Percentiles rank a stretch among this genome's conserved stretches.
Evolutionary conservation across 2,113 vertebrate genomes (phyloP).

Genomic region (Phalacrocorax aristotelis): DNA sequence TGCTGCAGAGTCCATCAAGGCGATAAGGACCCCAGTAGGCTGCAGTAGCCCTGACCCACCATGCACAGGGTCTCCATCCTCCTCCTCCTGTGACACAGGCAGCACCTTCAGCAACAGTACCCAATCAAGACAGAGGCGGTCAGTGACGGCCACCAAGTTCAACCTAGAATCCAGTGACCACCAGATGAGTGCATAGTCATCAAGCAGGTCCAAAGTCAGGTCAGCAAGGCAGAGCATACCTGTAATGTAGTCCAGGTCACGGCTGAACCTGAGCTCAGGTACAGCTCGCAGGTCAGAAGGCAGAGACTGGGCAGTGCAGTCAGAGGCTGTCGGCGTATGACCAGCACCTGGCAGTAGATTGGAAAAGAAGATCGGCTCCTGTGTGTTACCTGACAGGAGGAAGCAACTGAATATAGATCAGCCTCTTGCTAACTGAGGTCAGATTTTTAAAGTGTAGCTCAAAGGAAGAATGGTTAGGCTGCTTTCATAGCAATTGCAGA

Average conservation of each 20-base stretch:
- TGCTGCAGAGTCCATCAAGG: neutral
- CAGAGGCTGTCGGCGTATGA: neutral
- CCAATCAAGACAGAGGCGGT: neutral
- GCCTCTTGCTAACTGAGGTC: neutral
- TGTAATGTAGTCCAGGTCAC: neutral
- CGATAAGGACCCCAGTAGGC: rapidly evolving
- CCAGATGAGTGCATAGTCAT: neutral
- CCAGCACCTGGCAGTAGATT: no score
- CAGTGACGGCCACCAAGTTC: neutral
- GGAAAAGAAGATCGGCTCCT: neutral
- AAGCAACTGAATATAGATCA: neutral
- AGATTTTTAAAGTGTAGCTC: neutral
- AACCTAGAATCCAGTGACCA: neutral
- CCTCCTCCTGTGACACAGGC: neutral
- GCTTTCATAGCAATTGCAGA: neutral
- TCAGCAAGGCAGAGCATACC: neutral
- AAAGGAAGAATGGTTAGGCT: neutral
- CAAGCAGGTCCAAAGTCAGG: neutral
- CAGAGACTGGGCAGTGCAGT: neutral
- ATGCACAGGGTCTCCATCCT: neutral
- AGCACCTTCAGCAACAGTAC: neutral
- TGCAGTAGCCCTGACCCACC: neutral
- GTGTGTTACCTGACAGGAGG: neutral
- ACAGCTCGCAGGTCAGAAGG: neutral
- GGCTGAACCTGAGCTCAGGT: neutral